phyloP scores from a whole-genome alignment of 1,140 invertebrate species.

The Vollenhovia emeryi region DNA sequence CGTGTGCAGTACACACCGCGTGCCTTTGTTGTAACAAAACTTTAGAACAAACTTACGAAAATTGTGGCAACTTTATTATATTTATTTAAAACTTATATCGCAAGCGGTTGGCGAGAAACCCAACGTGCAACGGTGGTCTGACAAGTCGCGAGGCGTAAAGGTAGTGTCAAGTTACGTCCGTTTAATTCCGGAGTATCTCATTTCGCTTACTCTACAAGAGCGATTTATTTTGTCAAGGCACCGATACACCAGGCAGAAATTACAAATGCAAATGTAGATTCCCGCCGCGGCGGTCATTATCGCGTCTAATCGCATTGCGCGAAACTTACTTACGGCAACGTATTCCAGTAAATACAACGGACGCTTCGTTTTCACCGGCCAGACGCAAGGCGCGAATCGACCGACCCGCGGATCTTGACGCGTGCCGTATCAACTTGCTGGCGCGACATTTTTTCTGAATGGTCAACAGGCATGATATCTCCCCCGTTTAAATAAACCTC shows the following conservation, averaged over 20 bases:
- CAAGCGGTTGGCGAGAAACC: not conserved
- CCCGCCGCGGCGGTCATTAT: not conserved
- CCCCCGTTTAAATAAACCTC: slow-evolving; percentile 2
- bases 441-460: slow-evolving; percentile 25
- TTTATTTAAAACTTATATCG: not conserved
- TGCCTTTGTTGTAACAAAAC: not conserved
- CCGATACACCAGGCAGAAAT: slow-evolving; percentile 7
- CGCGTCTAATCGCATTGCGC: not conserved
- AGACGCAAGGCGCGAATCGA: not conserved
- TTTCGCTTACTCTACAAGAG: not conserved
- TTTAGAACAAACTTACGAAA: no score
- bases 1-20: not conserved
- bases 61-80: not conserved
- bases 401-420: not conserved
- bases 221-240: slow-evolving; percentile 13
- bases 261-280: slow-evolving; percentile 2
- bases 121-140: not conserved
- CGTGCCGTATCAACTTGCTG: not conserved
- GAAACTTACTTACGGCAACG: not conserved
- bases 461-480: not conserved
- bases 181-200: slow-evolving; percentile 22
- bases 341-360: not conserved
- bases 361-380: not conserved
- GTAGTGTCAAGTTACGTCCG: not conserved
- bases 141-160: not conserved